A percentile compares a stretch with the other conserved stretches of the same genome.
These are phyloP conservation scores for Ciconia maguari DNA, from an alignment of 2,113 vertebrate species.

Conservation along the genomic window DNA sequence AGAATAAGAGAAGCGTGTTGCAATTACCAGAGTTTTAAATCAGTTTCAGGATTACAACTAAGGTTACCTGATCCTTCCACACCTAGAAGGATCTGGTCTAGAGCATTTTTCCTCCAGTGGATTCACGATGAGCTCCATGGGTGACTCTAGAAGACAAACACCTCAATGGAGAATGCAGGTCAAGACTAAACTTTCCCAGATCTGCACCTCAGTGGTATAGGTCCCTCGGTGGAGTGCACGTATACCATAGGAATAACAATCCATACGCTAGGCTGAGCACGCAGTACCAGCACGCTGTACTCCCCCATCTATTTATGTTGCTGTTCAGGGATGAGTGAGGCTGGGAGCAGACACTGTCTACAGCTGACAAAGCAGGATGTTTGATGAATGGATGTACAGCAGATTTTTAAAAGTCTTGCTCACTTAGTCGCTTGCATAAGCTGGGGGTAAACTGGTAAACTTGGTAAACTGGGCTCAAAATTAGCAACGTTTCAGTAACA, in stretches of 20 bases:
- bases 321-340: neutral
- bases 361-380: slow-evolving; percentile 1
- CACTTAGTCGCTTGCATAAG: neutral
- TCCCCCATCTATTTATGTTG: neutral
- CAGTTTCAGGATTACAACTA: neutral
- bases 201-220: rapidly evolving
- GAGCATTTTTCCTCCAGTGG: neutral
- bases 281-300: rapidly evolving
- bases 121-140: neutral
- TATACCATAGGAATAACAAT: rapidly evolving
- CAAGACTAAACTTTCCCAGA: neutral
- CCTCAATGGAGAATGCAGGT: neutral
- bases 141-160: neutral
- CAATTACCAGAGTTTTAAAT: neutral
- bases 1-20: neutral
- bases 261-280: rapidly evolving
- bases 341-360: neutral
- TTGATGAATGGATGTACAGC: neutral
- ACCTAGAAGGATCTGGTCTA: neutral
- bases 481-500: rapidly evolving
- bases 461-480: neutral
- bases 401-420: neutral
- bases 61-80: neutral
- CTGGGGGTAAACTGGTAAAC: too few species aligned
- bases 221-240: rapidly evolving